Base-by-base conservation (phyloP, 2,888 invertebrate genomes). In the Melinaea marsaeus region DNA sequence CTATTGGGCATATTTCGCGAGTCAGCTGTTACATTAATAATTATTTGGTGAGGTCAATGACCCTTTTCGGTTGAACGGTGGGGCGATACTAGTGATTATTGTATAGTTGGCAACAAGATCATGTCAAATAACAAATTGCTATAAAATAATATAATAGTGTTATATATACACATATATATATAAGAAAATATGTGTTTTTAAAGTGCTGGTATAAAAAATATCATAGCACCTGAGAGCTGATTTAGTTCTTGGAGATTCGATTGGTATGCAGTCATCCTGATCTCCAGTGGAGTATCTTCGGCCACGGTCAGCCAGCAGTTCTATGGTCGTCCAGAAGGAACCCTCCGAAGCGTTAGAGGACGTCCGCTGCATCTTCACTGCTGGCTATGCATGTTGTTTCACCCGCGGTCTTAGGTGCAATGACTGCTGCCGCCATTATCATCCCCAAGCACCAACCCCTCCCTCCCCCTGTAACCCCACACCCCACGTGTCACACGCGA, bases 291-390 rank as follows among this genome's bases (percentile, higher is more conserved):
- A 90, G 48, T 88, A 80, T 61, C 91, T 84, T 63, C 90, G 82
- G 55, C 91, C 92, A 7, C 89, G 85, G 45, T 88, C 92, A 13
- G 92, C 92, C 22, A 94, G 85, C 47, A 93, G 84, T 66, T 93
- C 92, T 66, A 94, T 91, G n/a, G 93, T 93, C 58, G 92, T 92
- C 93, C 93, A 93, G 77, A 94, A 93, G 51, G 87, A 84, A 58
- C 91, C 88, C 64, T 89, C 91, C 7, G 90, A 87, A 46, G 91
- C 79, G 73, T 79, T 86, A 58, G 91, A 90, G 60, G 85, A 78
- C 48, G 81, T 76, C 58, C 89, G 83, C 73, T 88, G 84, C 90
- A 90, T 90, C 71, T 69, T 75, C 67, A 68, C 69, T 77, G 56
- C 55, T 51, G 63, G 13, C 58, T 63, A 42, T 60, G 55, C 84